phyloP scores from a whole-genome alignment of 2,888 invertebrate species.

The Tethea ocularis region DNA sequence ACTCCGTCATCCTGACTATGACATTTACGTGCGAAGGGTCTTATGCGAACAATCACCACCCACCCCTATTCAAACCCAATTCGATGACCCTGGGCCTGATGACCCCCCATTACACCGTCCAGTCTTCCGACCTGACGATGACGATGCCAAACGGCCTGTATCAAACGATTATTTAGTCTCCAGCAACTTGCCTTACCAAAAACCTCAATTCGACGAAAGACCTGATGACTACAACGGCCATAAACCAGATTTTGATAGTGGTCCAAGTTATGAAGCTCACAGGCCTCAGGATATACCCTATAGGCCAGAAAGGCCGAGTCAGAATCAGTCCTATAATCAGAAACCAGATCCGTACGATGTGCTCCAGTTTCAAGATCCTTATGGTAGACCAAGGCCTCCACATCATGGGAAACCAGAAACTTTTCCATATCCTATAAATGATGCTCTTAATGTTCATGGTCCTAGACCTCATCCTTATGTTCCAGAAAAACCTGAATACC shows the following conservation, averaged over 20 bases:
- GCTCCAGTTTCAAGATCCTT: conserved; percentile 56
- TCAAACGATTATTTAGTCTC: conserved; percentile 52
- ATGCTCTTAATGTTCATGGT: conserved; percentile 36
- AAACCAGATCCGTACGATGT: conserved; percentile 61
- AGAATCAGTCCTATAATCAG: conserved; percentile 24
- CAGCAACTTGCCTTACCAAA: conserved; percentile 44
- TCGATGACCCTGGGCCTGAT: conserved; percentile 54
- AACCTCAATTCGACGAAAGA: conserved; percentile 53
- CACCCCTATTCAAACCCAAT: conserved; percentile 58
- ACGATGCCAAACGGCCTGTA: conserved; percentile 59
- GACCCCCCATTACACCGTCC: conserved; percentile 60
- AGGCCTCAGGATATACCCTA: conserved; percentile 65
- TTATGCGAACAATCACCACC: conserved; percentile 74
- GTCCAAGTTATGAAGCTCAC: conserved; percentile 66
- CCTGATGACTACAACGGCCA: conserved; percentile 61
- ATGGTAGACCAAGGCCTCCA: conserved; percentile 38
- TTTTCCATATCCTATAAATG: conserved; percentile 5
- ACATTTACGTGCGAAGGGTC: conserved; percentile 67
- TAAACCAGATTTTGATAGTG: conserved; percentile 56
- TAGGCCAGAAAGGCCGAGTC: conserved; percentile 39
- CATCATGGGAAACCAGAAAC: conserved; percentile 22
- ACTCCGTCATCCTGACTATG: conserved; percentile 68
- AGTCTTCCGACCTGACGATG: conserved; percentile 63
- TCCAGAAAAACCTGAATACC: conserved; percentile 62
- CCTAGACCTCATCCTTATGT: conserved; percentile 49